Evolutionary conservation across 1,140 invertebrate species (phyloP).

Genomic region (Glomeris maerens): DNA sequence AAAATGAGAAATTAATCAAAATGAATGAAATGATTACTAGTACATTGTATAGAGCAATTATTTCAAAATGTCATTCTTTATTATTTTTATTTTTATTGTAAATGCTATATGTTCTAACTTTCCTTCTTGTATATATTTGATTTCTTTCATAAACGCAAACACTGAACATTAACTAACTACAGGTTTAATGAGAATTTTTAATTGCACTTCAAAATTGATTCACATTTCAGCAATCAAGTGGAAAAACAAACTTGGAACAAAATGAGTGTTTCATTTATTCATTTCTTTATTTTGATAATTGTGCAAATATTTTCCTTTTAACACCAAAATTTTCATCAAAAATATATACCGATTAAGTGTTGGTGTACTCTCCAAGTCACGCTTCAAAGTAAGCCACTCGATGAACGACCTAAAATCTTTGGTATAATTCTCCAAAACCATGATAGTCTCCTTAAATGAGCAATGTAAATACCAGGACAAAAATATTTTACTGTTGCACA

Average conservation of each 20-base stretch:
- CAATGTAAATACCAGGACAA: not conserved
- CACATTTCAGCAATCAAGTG: constrained; percentile 11
- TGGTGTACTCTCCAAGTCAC: constrained; percentile 81
- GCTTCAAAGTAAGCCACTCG: constrained; percentile 81
- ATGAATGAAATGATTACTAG: too few species aligned
- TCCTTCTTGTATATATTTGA: too few species aligned
- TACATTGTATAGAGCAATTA: too few species aligned
- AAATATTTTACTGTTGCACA: not conserved
- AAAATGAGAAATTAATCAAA: too few species aligned
- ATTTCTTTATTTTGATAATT: too few species aligned
- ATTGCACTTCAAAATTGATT: constrained; percentile 5
- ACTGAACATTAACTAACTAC: too few species aligned
- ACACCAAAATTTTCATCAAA: not conserved
- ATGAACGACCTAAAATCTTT: constrained; percentile 83
- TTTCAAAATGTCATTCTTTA: too few species aligned
- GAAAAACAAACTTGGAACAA: not conserved
- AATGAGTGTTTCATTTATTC: too few species aligned
- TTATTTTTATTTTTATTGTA: too few species aligned
- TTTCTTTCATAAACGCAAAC: constrained; percentile 20
- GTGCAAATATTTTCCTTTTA: too few species aligned
- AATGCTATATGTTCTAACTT: too few species aligned
- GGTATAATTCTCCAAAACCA: constrained; percentile 85
- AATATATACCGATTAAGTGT: constrained; percentile 43
- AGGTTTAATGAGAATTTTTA: too few species aligned
- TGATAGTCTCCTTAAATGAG: constrained; percentile 69